Conservation (phyloP, 2,888 invertebrate species). For the Pterobdella sp. region DNA sequence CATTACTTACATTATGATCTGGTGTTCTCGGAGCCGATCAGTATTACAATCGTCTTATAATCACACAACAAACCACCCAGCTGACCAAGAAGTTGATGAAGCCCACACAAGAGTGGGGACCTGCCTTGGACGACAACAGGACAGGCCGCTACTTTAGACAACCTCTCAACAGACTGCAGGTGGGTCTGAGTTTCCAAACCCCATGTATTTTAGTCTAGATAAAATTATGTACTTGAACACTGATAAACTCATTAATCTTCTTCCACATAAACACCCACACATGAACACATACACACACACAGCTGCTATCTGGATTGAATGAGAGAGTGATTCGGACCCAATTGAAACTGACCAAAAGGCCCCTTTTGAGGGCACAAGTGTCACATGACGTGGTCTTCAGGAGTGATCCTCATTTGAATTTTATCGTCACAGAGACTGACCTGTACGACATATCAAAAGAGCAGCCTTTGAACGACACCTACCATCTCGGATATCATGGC, state of each 20-base stretch:
- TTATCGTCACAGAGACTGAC: neutral
- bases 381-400: constrained; percentile 8
- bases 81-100: constrained; percentile 23
- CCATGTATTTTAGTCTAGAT: neutral
- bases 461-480: constrained; percentile 4
- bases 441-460: neutral
- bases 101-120: constrained; percentile 44
- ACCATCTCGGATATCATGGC: neutral
- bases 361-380: neutral
- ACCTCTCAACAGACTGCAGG: neutral
- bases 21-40: too few species aligned
- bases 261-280: too few species aligned
- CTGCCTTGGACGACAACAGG: constrained; percentile 40
- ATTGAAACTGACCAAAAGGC: neutral
- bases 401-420: neutral
- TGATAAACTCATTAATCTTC: too few species aligned
- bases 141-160: constrained; percentile 28
- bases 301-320: neutral
- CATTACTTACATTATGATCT: too few species aligned
- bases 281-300: neutral
- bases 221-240: too few species aligned
- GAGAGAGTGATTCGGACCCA: neutral
- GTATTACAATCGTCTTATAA: too few species aligned
- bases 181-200: neutral
- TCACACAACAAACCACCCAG: constrained; percentile 14